phyloP scores from a whole-genome alignment of 2,888 invertebrate species.

The Mayetiola destructor region DNA sequence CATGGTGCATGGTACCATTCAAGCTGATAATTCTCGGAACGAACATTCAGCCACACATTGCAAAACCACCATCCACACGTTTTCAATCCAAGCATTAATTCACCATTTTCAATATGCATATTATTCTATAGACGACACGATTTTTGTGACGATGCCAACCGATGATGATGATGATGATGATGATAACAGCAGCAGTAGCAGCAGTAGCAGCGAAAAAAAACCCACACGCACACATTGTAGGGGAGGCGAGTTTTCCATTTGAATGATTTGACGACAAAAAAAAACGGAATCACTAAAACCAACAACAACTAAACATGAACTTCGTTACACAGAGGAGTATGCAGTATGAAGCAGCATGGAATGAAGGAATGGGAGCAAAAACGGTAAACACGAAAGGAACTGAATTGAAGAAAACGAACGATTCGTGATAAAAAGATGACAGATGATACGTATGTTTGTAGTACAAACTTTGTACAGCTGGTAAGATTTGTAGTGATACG shows the following conservation, averaged over 20 bases:
- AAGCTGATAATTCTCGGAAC: too few species aligned
- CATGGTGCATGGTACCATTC: neutral
- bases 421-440: neutral
- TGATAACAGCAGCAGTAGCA: conserved; percentile 1
- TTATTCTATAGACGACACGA: too few species aligned
- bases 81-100: too few species aligned
- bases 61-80: neutral
- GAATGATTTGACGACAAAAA: conserved; percentile 10
- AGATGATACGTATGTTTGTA: neutral
- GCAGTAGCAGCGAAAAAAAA: too few species aligned
- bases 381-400: neutral
- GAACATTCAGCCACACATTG: too few species aligned
- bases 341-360: neutral
- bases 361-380: neutral
- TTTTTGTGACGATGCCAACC: conserved; percentile 10
- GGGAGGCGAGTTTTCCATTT: conserved; percentile 9
- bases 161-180: conserved; percentile 6
- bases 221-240: conserved; percentile 9
- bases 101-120: too few species aligned
- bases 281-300: too few species aligned
- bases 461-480: too few species aligned
- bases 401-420: neutral
- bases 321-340: too few species aligned
- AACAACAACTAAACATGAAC: too few species aligned
- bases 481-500: too few species aligned